Conservation (phyloP, 2,113 vertebrate species). For the Mirounga angustirostris region DNA sequence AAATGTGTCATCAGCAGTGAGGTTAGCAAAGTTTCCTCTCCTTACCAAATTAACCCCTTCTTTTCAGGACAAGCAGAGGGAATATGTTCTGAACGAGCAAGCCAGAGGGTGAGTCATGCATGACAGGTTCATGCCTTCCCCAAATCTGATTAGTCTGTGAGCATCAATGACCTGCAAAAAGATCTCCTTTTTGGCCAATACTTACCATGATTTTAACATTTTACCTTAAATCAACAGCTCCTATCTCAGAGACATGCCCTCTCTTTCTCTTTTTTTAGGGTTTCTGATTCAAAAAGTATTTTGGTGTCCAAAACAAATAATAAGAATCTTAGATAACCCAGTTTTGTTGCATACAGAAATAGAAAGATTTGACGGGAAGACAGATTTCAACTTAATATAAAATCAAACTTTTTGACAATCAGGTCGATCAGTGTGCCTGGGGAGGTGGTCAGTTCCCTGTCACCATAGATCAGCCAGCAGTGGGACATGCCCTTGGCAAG, state of each 20-base stretch:
- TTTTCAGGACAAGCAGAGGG: neutral
- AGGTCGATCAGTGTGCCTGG: neutral
- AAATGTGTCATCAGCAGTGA: neutral
- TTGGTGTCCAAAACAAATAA: constrained; percentile 59
- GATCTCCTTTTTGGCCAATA: neutral
- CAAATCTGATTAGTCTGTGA: neutral
- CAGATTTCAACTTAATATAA: constrained; percentile 19
- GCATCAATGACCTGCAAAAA: neutral
- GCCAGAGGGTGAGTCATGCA: neutral
- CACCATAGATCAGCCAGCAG: neutral
- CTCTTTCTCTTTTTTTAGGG: neutral
- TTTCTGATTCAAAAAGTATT: constrained; percentile 47
- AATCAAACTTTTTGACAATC: neutral
- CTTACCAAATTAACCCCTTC: neutral
- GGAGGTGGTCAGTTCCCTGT: neutral
- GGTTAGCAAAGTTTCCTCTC: neutral
- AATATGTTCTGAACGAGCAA: neutral
- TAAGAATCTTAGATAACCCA: constrained; percentile 19
- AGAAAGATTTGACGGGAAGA: constrained; percentile 21
- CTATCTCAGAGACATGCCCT: neutral
- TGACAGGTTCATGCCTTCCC: neutral
- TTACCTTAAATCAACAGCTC: neutral
- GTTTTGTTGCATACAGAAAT: constrained; percentile 31
- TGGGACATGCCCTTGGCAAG: neutral
- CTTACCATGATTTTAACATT: neutral